Evolutionary conservation across 2,797 vertebrate genomes (phyloP).

Genomic region (Smutsia temminckii): DNA sequence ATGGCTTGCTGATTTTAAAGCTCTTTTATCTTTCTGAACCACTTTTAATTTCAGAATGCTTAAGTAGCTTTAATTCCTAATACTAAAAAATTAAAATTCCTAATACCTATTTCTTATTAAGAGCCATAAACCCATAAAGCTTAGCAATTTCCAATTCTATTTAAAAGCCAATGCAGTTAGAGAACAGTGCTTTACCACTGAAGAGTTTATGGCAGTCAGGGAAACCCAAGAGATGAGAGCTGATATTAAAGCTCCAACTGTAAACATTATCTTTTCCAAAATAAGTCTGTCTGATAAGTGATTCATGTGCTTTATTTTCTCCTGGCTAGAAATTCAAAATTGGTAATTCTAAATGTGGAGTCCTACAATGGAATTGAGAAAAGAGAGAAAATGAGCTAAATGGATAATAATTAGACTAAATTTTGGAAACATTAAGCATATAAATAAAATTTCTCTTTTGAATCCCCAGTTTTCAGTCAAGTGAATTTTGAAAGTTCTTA

Average conservation of each 20-base stretch:
- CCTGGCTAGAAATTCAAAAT: conserved; percentile 49
- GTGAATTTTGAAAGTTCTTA: neutral
- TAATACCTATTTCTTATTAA: conserved; percentile 76
- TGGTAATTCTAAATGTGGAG: neutral
- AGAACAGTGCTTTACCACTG: conserved; percentile 61
- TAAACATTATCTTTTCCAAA: conserved; percentile 7
- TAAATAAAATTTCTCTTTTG: conserved; percentile 23
- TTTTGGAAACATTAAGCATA: conserved; percentile 18
- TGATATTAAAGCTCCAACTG: conserved; percentile 30
- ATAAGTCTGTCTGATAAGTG: neutral
- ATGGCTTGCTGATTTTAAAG: conserved; percentile 61
- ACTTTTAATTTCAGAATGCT: conserved; percentile 78
- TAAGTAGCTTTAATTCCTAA: conserved; percentile 80
- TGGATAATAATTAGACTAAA: neutral
- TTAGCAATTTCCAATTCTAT: conserved; percentile 73
- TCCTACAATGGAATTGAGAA: neutral
- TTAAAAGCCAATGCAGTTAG: conserved; percentile 75
- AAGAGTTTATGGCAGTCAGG: conserved; percentile 51
- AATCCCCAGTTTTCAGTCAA: neutral
- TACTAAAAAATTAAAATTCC: conserved; percentile 74
- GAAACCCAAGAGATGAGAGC: conserved; percentile 29
- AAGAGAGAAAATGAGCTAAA: neutral
- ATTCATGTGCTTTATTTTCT: conserved; percentile 15
- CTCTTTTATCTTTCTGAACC: conserved; percentile 80
- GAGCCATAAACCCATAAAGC: conserved; percentile 67